Evolutionary conservation across 1,140 invertebrate species (phyloP).

Genomic region (Leptestheria dahalacensis): DNA sequence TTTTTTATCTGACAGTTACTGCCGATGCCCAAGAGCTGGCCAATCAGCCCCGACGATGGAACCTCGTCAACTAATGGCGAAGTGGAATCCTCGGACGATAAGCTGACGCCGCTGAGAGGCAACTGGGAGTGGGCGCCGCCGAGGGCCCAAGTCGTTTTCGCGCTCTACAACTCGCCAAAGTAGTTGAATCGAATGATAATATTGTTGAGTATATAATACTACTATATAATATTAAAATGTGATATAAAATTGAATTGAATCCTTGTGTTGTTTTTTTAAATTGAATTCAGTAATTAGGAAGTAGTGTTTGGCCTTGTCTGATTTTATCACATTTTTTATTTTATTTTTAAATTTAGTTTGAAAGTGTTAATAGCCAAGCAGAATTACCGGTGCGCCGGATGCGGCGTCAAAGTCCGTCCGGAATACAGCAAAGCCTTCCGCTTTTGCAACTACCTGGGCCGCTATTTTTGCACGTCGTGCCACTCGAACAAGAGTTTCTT

Average conservation of each 20-base stretch:
- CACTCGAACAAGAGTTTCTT: conserved; percentile 57
- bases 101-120: conserved; percentile 45
- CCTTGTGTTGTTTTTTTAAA: no score
- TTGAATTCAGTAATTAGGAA: no score
- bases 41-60: conserved; percentile 43
- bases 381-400: conserved; percentile 68
- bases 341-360: conserved; percentile 37
- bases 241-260: no score
- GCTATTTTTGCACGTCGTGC: conserved; percentile 79
- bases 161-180: conserved; percentile 49
- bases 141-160: conserved; percentile 68
- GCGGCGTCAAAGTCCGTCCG: conserved; percentile 59
- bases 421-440: conserved; percentile 54
- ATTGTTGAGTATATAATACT: no score
- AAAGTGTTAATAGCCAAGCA: conserved; percentile 52
- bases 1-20: conserved; percentile 35
- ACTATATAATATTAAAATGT: no score
- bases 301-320: no score
- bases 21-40: conserved; percentile 54
- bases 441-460: conserved; percentile 71
- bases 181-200: conserved; percentile 32
- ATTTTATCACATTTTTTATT: conserved; percentile 12
- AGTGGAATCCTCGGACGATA: conserved; percentile 25
- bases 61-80: conserved; percentile 25
- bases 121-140: conserved; percentile 72